Evolutionary conservation across 2,113 vertebrate genomes (phyloP), one percentile per base, ranked within the genome.

Genomic region (Thalassarche chlororhynchos): DNA sequence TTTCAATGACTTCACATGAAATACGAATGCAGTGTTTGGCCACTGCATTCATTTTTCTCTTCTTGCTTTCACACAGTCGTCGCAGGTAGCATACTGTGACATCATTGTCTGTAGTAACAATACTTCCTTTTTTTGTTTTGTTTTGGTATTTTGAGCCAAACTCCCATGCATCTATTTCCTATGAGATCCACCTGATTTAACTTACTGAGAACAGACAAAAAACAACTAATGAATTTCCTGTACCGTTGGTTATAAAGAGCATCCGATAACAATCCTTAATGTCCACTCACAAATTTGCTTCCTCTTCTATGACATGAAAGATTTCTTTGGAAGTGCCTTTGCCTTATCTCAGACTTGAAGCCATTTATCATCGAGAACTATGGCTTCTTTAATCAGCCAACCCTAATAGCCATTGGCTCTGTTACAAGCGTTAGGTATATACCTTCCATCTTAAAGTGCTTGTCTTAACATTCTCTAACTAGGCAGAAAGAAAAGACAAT

Each of bases 161-260:
- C 25, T 84, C 60, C 79, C 26, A 54, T 51, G 68, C 11, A 65
- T 28, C 82, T 97, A 61, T 92, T 98, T 96, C 64, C 71, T 80
- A 71, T 82, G 85, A 93, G 46, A 92, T 84, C 62, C 68, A 94
- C 32, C 25, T 96, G 61, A 90, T 90, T 93, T 71, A 92, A 64
- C 24, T 65, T 89, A 80, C 47, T 87, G 38, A 74, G 28, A 46
- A 40, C 17, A 84, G 83, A 75, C 10, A 3, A 88, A 96, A 98
- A 98, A 89, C 85, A 97, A 77, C 54, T 95, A 95, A 98, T 95
- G 69, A 97, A 97, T 95, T 98, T 98, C 86, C 96, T 89, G 75
- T 97, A 87, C 42, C 55, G 80, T 42, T 89, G 89, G 92, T 96
- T 97, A 96, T 97, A 98, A 97, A 96, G 94, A 96, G 42, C 72